Conservation (phyloP, 2,113 vertebrate genomes). For the Hassar affinis region DNA sequence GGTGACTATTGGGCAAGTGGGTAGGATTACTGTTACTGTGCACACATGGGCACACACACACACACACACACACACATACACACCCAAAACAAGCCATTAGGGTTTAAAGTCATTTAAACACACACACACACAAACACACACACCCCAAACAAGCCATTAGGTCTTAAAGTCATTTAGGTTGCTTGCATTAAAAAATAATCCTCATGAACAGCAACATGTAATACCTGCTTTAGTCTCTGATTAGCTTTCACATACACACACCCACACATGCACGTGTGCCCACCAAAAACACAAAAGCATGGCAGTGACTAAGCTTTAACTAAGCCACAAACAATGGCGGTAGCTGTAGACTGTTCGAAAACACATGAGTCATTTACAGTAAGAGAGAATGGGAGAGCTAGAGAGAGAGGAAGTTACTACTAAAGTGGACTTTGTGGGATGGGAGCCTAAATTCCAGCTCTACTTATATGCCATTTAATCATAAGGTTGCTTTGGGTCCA, state of each 20-base stretch:
- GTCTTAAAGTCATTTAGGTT: not conserved
- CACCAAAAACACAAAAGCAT: constrained; percentile 7
- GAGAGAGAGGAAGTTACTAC: not conserved
- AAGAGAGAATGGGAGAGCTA: not conserved
- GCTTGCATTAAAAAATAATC: not conserved
- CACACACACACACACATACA: not conserved
- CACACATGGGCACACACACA: not conserved
- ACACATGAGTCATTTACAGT: constrained; percentile 49
- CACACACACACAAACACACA: not conserved
- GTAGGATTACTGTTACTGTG: not conserved
- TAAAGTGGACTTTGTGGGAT: not conserved
- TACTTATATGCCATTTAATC: constrained; percentile 14
- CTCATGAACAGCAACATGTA: not conserved
- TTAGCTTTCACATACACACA: not conserved
- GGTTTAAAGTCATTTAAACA: not conserved
- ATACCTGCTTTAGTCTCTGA: not conserved
- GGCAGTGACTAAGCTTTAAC: constrained; percentile 22
- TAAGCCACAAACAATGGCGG: not conserved
- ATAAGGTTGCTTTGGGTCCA: constrained; percentile 2
- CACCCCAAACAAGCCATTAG: not conserved
- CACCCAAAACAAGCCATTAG: not conserved
- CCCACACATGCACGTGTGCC: not conserved
- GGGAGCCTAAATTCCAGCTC: constrained; percentile 3
- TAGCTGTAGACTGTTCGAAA: constrained; percentile 23
- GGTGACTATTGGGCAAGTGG: not conserved